Evolutionary conservation across 2,113 vertebrate species (phyloP), one percentile per base, ranked within the genome.

Genomic region (Marcusenius ussheri): DNA sequence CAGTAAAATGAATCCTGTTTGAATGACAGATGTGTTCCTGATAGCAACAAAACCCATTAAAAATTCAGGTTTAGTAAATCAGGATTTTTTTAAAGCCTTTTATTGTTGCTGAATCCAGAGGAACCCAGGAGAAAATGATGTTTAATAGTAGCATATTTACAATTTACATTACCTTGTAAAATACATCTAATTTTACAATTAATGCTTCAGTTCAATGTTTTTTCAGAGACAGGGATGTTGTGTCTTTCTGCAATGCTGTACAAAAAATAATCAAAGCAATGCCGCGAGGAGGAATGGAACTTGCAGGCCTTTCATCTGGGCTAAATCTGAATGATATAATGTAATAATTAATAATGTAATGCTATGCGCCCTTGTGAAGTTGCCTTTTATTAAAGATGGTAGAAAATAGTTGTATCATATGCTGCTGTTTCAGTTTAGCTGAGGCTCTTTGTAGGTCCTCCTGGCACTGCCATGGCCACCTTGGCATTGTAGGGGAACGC

Each of bases 381-480:
- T 66, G 58, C n/a, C n/a, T 66, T 27, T 9, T 27, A 66, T 27
- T 66, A 66, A 66, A 66, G n/a, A 27, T 66, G n/a, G n/a, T 66
- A 62, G 58, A 62, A 62, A 62, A 62, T 27, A 27, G 58, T 66
- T 66, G 58, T 66, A 27, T 66, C 9, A 27, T 3, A 66, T 66
- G 58, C 58, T 66, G 58, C 58, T 27, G 58, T 66, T 66, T 66
- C 58, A 66, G n/a, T n/a, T 27, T 66, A 66, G 58, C 58, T 66
- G 3, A 27, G 58, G n/a, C 8, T 66, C 58, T 66, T 11, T 66
- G 58, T 27, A 3, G 58, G 9, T 27, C n/a, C 58, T 27, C 1
- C 58, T 0, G n/a, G 3, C n/a, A 2, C 0, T 0, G 1, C 9
- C 24, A 1, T 27, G 8, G 58, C 5, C 58, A 27, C 9, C 24